Percentiles rank a stretch among this genome's conserved stretches.
These are phyloP conservation scores for Apodemus speciosus DNA, from an alignment of 2,113 vertebrate genomes.

Conservation along the genomic window DNA sequence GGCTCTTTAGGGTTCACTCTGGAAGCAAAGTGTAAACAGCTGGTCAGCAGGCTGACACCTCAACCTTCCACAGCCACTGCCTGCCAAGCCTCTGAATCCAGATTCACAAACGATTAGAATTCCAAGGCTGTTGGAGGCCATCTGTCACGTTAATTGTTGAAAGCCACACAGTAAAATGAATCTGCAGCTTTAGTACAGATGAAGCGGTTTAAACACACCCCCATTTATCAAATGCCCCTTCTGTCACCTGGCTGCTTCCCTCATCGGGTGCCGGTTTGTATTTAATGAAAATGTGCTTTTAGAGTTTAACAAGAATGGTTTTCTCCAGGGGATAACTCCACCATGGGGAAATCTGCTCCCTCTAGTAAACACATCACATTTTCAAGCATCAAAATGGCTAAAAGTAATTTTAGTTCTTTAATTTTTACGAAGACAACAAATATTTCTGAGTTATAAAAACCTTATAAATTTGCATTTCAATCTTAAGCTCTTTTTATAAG, in stretches of 20 bases:
- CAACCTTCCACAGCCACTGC: constrained; percentile 62
- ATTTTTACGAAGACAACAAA: constrained; percentile 25
- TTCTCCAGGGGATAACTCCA: constrained; percentile 9
- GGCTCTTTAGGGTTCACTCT: constrained; percentile 30
- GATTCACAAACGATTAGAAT: constrained; percentile 36
- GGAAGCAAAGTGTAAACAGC: constrained; percentile 67
- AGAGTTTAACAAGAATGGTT: not conserved
- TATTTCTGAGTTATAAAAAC: constrained; percentile 20
- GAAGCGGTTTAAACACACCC: constrained; percentile 38
- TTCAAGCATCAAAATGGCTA: constrained; percentile 47
- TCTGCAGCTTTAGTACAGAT: not conserved
- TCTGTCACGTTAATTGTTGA: constrained; percentile 57
- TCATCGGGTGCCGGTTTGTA: not conserved
- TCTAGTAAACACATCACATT: constrained; percentile 41
- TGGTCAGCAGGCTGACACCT: constrained; percentile 62
- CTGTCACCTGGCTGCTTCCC: constrained; percentile 25
- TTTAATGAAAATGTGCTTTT: constrained; percentile 50
- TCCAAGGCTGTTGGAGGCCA: constrained; percentile 62
- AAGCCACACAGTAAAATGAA: constrained; percentile 56
- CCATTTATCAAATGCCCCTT: constrained; percentile 26
- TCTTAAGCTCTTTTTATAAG: constrained; percentile 37
- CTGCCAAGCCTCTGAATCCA: constrained; percentile 67
- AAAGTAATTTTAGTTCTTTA: constrained; percentile 42
- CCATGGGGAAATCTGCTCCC: not conserved
- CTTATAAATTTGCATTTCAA: constrained; percentile 26